phyloP scores from a whole-genome alignment of 2,113 vertebrate species.

The Tachycineta bicolor region DNA sequence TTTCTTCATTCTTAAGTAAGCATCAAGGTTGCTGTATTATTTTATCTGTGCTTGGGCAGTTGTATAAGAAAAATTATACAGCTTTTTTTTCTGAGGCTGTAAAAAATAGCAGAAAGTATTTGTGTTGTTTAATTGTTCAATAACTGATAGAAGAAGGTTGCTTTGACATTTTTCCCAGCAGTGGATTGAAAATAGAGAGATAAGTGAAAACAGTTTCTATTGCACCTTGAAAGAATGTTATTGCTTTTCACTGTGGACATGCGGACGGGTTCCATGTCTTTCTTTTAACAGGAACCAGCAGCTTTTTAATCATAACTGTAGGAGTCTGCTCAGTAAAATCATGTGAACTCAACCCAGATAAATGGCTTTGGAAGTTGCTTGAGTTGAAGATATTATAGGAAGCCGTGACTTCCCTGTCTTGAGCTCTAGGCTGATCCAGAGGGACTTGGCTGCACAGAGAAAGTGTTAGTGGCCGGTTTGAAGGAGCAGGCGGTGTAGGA shows the following conservation, averaged over 20 bases:
- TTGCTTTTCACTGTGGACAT: not conserved
- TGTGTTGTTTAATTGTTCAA: not conserved
- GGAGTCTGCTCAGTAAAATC: not conserved
- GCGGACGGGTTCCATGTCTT: not conserved
- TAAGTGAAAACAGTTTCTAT: not conserved
- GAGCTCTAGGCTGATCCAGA: not conserved
- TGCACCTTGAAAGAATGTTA: not conserved
- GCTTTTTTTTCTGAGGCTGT: not conserved
- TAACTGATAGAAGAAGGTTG: not conserved
- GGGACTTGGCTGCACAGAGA: not conserved
- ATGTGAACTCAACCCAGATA: not conserved
- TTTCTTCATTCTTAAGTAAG: not conserved
- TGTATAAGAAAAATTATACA: not conserved
- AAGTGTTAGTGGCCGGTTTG: not conserved
- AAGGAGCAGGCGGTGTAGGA: not conserved
- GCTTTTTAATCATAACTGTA: not conserved
- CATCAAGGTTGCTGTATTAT: not conserved
- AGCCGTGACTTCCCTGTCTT: not conserved
- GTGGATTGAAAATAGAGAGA: not conserved
- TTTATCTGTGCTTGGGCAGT: not conserved
- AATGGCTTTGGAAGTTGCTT: not conserved
- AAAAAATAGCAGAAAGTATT: not conserved
- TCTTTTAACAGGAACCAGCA: not conserved
- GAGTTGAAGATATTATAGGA: not conserved
- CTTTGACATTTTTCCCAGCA: not conserved